These are phyloP conservation scores for Lasiommata megera DNA, from an alignment of 2,888 invertebrate species.

Conservation along the genomic window DNA sequence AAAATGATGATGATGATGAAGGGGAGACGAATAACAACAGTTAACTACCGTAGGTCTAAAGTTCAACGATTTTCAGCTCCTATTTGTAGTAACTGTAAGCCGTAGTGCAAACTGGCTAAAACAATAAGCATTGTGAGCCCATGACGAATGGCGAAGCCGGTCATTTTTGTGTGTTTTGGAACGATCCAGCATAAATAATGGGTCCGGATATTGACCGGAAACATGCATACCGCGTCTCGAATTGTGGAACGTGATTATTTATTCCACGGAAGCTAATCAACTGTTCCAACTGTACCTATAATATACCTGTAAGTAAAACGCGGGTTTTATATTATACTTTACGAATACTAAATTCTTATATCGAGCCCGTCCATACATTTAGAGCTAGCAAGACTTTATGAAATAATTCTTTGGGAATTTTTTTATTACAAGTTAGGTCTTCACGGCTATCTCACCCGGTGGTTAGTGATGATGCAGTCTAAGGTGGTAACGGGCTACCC, in stretches of 20 bases:
- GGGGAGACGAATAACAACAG: background rate
- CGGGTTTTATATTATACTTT: no score
- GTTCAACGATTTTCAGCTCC: background rate
- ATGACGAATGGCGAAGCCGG: conserved; percentile 67
- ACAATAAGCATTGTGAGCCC: conserved; percentile 70
- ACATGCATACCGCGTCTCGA: conserved; percentile 58
- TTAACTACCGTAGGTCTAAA: background rate
- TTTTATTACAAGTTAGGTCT: no score
- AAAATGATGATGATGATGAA: no score
- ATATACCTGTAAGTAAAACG: no score
- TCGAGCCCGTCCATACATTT: background rate
- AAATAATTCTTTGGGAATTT: no score
- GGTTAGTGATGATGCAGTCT: no score
- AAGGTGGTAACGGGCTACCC: no score
- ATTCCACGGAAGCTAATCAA: conserved; percentile 38
- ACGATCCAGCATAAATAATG: conserved; percentile 69
- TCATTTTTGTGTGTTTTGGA: conserved; percentile 74
- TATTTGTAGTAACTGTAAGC: conserved; percentile 3
- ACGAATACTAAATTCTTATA: background rate
- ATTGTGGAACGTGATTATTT: conserved; percentile 65
- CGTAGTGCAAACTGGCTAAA: conserved; percentile 57
- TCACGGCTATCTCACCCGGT: no score
- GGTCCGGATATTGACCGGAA: conserved; percentile 71
- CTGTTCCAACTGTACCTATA: conserved; percentile 10
- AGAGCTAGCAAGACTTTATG: no score